A percentile compares a stretch with the other conserved stretches of the same genome.
These are phyloP conservation scores for Pseudobourletiella spinata DNA, from an alignment of 1,140 invertebrate genomes.

Conservation along the genomic window DNA sequence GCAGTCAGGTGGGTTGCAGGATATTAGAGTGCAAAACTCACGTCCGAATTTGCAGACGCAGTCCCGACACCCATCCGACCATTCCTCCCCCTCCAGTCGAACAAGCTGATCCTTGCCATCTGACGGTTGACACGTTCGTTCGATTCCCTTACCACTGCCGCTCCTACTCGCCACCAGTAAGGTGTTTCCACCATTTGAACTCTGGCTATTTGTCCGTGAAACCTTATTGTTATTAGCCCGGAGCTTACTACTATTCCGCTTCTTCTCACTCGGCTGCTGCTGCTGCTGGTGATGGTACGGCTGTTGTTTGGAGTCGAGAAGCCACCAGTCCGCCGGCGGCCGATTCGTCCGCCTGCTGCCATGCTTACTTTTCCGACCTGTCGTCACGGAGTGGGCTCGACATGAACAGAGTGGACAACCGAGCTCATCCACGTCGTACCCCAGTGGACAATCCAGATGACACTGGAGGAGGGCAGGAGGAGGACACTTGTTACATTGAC, in stretches of 20 bases:
- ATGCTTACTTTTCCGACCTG: not conserved
- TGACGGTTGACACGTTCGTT: not conserved
- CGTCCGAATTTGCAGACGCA: constrained; percentile 45
- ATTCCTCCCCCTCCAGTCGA: constrained; percentile 42
- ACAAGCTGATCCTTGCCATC: not conserved
- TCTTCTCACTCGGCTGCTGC: not conserved
- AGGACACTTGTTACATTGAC: constrained; percentile 38
- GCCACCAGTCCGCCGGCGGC: too few species aligned
- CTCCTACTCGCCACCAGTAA: not conserved
- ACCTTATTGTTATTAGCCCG: not conserved
- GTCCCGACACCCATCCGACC: constrained; percentile 47
- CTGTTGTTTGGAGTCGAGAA: not conserved
- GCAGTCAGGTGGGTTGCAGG: constrained; percentile 43
- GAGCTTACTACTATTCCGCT: not conserved
- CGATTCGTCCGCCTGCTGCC: not conserved
- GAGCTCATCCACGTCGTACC: constrained; percentile 21
- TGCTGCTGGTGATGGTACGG: not conserved
- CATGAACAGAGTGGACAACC: constrained; percentile 43
- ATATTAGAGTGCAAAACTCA: constrained; percentile 47
- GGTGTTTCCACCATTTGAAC: not conserved
- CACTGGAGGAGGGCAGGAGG: not conserved
- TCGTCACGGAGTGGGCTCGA: not conserved
- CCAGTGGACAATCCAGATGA: constrained; percentile 10
- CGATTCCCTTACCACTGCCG: not conserved
- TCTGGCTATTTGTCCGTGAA: not conserved